These are phyloP conservation scores for Aphelenchoides fujianensis DNA, from an alignment of 1,140 invertebrate genomes.

Conservation along the genomic window DNA sequence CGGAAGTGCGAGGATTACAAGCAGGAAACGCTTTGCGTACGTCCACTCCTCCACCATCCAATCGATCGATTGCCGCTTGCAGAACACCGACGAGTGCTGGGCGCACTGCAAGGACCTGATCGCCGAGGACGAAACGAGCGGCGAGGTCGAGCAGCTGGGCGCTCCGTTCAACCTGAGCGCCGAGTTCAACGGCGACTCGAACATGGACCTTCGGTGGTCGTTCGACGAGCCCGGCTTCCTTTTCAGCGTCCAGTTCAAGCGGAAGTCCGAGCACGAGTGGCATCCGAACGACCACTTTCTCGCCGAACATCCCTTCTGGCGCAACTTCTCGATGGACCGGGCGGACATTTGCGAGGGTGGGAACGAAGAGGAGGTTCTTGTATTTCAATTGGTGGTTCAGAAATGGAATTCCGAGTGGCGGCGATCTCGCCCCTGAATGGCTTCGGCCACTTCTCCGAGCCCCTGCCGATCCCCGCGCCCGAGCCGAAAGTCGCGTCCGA, in stretches of 20 bases:
- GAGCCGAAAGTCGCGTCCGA: constrained; percentile 5
- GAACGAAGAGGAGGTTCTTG: not conserved
- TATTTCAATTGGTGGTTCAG: not conserved
- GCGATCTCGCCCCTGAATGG: constrained; percentile 23
- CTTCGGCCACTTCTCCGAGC: constrained; percentile 25
- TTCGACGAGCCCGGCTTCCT: not conserved
- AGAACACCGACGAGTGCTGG: constrained; percentile 31
- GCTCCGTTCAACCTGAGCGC: constrained; percentile 23
- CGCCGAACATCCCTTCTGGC: constrained; percentile 16
- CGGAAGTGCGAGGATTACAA: constrained; percentile 16
- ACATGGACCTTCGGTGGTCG: constrained; percentile 16
- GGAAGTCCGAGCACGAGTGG: not conserved
- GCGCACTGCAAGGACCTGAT: constrained; percentile 38
- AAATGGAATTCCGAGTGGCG: constrained; percentile 31
- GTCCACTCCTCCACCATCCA: constrained; percentile 4
- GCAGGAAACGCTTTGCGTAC: constrained; percentile 16
- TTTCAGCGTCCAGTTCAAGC: constrained; percentile 17
- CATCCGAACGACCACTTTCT: not conserved
- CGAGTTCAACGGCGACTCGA: constrained; percentile 20
- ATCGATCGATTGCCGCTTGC: constrained; percentile 4
- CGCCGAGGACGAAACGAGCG: not conserved
- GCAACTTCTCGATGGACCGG: constrained; percentile 18
- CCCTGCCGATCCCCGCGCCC: constrained; percentile 1
- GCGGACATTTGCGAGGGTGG: constrained; percentile 24
- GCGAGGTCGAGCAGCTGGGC: constrained; percentile 12